Evolutionary conservation across 2,797 vertebrate species (phyloP).

Genomic region (Okamejei kenojei): DNA sequence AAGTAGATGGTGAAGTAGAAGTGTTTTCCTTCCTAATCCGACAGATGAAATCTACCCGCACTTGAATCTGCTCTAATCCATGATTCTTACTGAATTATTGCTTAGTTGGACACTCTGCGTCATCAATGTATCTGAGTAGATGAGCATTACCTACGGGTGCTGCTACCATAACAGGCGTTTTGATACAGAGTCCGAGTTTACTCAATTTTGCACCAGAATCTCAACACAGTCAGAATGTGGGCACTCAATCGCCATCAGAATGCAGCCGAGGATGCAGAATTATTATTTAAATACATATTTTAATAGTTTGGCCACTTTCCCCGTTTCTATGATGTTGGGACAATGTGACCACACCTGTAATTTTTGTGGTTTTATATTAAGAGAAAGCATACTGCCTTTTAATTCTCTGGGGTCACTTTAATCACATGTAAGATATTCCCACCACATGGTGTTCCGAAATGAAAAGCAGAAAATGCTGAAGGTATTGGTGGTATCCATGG

Average conservation of each 20-base stretch:
- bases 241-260: background rate
- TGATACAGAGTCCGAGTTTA: too few species aligned
- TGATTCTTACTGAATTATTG: background rate
- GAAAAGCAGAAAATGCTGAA: too few species aligned
- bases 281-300: background rate
- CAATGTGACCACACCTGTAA: too few species aligned
- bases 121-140: constrained; percentile 1
- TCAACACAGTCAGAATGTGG: background rate
- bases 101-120: background rate
- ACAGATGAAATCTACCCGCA: background rate
- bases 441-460: background rate
- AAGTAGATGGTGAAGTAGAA: background rate
- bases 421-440: background rate
- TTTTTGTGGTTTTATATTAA: background rate
- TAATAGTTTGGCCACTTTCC: background rate
- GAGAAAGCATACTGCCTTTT: background rate
- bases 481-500: too few species aligned
- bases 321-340: background rate
- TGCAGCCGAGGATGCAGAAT: background rate
- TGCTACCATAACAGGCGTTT: background rate
- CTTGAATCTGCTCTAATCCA: background rate
- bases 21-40: background rate
- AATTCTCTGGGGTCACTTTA: background rate
- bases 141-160: background rate
- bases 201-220: background rate